Percentiles rank a stretch among this genome's conserved stretches.
phyloP scores from a whole-genome alignment of 2,888 invertebrate species.

The Furcula furcula region DNA sequence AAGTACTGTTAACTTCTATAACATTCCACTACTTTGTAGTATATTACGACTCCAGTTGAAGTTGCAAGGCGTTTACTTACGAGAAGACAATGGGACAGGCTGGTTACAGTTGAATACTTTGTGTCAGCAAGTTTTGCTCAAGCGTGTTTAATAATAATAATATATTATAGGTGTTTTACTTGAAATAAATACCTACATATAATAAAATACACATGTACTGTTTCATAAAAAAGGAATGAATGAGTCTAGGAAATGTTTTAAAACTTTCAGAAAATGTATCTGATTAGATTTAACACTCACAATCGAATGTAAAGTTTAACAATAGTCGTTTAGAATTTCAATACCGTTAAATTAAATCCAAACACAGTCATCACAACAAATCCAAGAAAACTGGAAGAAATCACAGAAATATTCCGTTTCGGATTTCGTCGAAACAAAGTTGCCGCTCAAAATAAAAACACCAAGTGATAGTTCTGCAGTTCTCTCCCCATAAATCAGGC shows the following conservation, averaged over 20 bases:
- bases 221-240: too few relatives aligned
- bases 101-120: not conserved
- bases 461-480: conserved; percentile 64
- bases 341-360: not conserved
- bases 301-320: too few relatives aligned
- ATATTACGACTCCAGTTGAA: not conserved
- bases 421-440: conserved; percentile 56
- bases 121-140: not conserved
- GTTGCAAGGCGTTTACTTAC: conserved; percentile 2
- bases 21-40: not conserved
- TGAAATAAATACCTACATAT: too few relatives aligned
- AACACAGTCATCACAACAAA: conserved; percentile 25
- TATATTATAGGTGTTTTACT: too few relatives aligned
- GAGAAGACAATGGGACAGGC: not conserved
- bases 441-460: conserved; percentile 63
- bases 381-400: conserved; percentile 39
- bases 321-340: too few relatives aligned
- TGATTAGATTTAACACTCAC: too few relatives aligned
- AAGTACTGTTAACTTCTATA: conserved; percentile 7
- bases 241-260: too few relatives aligned
- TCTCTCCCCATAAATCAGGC: conserved; percentile 75
- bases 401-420: conserved; percentile 48
- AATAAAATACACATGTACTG: too few relatives aligned
- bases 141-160: not conserved
- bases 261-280: too few relatives aligned